Evolutionary conservation across 1,140 invertebrate genomes (phyloP).

Genomic region (Drosophila micromelanica): DNA sequence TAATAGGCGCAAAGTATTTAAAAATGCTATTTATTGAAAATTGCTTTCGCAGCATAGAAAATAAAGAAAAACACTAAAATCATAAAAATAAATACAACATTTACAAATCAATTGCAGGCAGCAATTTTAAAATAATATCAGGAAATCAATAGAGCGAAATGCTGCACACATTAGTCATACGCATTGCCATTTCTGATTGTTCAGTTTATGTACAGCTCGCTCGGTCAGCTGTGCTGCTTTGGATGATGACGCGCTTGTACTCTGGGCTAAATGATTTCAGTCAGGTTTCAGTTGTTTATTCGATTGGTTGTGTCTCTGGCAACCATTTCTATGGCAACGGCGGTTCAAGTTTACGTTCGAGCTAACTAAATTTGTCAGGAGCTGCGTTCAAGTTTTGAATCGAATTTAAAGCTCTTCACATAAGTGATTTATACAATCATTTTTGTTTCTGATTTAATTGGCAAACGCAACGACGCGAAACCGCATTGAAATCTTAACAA

Average conservation of each 20-base stretch:
- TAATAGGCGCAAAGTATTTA: constrained; percentile 79
- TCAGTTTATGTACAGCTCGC: constrained; percentile 6
- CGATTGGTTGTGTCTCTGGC: constrained; percentile 71
- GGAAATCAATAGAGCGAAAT: constrained; percentile 24
- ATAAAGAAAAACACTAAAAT: constrained; percentile 55
- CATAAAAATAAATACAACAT: constrained; percentile 16
- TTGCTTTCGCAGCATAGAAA: constrained; percentile 71
- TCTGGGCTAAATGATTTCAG: constrained; percentile 50
- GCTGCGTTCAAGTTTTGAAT: constrained; percentile 3
- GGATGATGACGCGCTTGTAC: constrained; percentile 24
- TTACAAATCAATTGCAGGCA: constrained; percentile 5
- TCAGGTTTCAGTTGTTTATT: constrained; percentile 69
- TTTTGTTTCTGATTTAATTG: constrained; percentile 15
- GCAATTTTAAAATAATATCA: not conserved
- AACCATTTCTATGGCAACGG: constrained; percentile 63
- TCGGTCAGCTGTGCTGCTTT: constrained; percentile 15
- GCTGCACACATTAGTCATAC: constrained; percentile 31
- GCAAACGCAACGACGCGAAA: constrained; percentile 37
- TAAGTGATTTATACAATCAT: constrained; percentile 5
- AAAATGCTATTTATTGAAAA: constrained; percentile 80
- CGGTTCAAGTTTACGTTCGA: constrained; percentile 29
- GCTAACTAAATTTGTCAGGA: constrained; percentile 8
- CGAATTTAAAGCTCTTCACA: constrained; percentile 1
- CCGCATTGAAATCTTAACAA: constrained; percentile 31
- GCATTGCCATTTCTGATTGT: constrained; percentile 17